These are phyloP conservation scores for Rhabdornis inornatus DNA, from an alignment of 2,113 vertebrate genomes.

Conservation along the genomic window DNA sequence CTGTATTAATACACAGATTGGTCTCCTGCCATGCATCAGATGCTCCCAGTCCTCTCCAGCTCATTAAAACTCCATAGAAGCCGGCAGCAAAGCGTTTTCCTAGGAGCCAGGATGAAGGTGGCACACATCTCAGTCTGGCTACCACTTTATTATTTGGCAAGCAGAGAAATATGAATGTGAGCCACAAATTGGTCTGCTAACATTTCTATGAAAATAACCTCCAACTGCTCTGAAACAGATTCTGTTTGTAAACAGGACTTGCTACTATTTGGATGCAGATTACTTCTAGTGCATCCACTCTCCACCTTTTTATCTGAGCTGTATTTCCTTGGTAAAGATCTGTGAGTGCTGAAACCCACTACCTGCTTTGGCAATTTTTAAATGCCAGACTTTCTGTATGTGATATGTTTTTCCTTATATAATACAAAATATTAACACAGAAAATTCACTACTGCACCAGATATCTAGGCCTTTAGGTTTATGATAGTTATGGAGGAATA, in stretches of 20 bases:
- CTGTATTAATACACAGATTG: not conserved
- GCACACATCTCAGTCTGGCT: not conserved
- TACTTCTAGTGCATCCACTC: not conserved
- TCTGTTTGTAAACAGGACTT: constrained; percentile 34
- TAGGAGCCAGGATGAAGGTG: not conserved
- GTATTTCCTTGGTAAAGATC: not conserved
- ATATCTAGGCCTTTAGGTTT: not conserved
- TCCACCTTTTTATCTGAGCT: not conserved
- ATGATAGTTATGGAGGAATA: not conserved
- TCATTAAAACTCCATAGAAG: not conserved
- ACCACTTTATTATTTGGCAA: not conserved
- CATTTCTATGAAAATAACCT: not conserved
- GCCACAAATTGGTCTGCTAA: not conserved
- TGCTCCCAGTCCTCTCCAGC: not conserved
- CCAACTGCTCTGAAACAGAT: constrained; percentile 2
- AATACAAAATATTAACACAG: not conserved
- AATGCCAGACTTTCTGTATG: not conserved
- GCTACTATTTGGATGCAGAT: not conserved
- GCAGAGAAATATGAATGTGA: not conserved
- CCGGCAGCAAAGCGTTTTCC: not conserved
- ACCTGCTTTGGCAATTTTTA: not conserved
- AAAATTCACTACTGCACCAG: not conserved
- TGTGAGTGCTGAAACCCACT: not conserved
- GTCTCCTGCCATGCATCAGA: not conserved
- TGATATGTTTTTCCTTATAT: not conserved